These are phyloP conservation scores for Palythoa grandiflora DNA, from an alignment of 92 coral and sea anemone genomes.

Conservation along the genomic window DNA sequence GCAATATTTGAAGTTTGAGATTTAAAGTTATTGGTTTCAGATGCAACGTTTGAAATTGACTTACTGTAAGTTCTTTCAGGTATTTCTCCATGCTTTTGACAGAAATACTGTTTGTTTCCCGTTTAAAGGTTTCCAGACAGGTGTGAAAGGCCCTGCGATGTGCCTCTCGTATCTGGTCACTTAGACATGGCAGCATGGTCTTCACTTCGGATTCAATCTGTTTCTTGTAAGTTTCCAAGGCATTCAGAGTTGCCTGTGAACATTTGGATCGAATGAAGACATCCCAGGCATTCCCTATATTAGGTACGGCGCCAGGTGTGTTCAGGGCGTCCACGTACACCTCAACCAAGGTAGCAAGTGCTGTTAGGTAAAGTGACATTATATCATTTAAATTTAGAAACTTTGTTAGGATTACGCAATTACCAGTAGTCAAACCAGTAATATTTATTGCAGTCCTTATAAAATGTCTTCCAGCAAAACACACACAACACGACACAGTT, in stretches of 20 bases:
- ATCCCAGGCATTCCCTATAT: conserved; percentile 83
- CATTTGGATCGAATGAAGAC: conserved; percentile 70
- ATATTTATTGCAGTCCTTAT: too few species aligned
- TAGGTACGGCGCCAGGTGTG: conserved; percentile 90
- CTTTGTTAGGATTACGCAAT: too few species aligned
- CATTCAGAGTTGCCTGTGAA: conserved; percentile 49
- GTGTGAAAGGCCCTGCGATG: conserved; percentile 52
- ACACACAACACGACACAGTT: too few species aligned
- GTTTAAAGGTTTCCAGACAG: conserved; percentile 54
- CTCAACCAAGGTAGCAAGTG: conserved; percentile 77
- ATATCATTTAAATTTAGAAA: too few species aligned
- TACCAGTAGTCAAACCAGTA: too few species aligned
- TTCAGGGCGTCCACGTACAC: conserved; percentile 82
- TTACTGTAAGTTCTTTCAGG: conserved; percentile 70
- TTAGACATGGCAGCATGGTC: conserved; percentile 65
- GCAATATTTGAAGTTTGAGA: too few species aligned
- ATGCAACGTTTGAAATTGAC: neutral
- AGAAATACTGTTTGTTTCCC: conserved; percentile 57
- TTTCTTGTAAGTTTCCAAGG: conserved; percentile 36
- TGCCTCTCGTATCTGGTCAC: conserved; percentile 58
- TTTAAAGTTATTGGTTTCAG: too few species aligned
- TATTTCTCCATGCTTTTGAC: conserved; percentile 53
- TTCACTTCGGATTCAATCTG: conserved; percentile 60
- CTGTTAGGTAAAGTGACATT: conserved; percentile 19
- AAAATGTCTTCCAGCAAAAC: too few species aligned